These are phyloP conservation scores for Eira barbara DNA, from an alignment of 2,113 vertebrate genomes.

Conservation along the genomic window DNA sequence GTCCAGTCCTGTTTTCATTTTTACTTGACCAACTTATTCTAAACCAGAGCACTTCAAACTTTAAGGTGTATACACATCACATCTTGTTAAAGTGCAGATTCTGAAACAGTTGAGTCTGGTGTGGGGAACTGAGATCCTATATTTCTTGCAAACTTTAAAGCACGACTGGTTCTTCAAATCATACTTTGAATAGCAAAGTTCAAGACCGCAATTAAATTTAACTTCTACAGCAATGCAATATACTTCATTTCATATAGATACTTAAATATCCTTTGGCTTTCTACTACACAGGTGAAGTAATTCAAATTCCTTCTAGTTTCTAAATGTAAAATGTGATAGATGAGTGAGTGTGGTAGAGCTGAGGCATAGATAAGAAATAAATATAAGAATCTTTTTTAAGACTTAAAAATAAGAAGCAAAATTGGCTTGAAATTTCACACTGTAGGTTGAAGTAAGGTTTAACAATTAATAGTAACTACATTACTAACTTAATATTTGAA, in stretches of 20 bases:
- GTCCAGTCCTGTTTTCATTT: background rate
- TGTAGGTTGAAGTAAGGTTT: background rate
- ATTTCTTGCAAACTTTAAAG: background rate
- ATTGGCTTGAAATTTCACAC: background rate
- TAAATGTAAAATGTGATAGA: background rate
- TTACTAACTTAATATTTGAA: background rate
- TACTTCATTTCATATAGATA: background rate
- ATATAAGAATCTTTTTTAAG: background rate
- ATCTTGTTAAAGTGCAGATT: background rate
- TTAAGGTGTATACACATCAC: background rate
- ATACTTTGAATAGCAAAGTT: background rate
- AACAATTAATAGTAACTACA: background rate
- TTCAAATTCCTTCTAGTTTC: background rate
- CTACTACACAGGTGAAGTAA: background rate
- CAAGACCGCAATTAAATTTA: background rate
- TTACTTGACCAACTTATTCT: background rate
- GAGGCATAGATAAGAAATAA: background rate
- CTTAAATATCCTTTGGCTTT: background rate
- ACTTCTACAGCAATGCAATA: background rate
- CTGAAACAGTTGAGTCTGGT: background rate
- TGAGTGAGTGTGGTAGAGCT: background rate
- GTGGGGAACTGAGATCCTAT: background rate
- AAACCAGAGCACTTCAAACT: background rate
- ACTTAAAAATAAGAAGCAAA: background rate
- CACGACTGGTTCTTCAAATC: background rate